phyloP scores from a whole-genome alignment of 2,888 invertebrate species.

The Xanthia togata region DNA sequence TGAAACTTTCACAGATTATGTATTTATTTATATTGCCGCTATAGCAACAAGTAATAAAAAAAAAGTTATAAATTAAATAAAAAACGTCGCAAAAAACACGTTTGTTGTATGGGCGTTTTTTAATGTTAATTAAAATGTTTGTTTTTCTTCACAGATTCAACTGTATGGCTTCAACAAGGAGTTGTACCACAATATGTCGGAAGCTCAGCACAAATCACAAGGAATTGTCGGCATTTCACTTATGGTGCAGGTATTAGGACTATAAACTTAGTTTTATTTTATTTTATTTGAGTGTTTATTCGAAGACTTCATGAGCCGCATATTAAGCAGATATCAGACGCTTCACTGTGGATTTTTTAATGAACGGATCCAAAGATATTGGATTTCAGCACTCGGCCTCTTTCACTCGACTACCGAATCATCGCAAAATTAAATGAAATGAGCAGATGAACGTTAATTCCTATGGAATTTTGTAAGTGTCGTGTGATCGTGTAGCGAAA shows the following conservation, averaged over 20 bases:
- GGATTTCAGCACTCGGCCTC: neutral
- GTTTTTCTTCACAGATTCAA: constrained; percentile 94
- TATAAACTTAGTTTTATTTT: neutral
- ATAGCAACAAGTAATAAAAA: no score
- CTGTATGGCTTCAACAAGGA: constrained; percentile 99
- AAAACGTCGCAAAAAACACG: no score
- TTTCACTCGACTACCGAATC: neutral
- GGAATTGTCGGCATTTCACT: constrained; percentile 98
- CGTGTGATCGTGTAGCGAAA: neutral
- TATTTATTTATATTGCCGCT: no score
- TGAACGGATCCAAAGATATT: neutral
- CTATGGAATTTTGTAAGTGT: neutral
- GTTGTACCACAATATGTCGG: constrained; percentile 98
- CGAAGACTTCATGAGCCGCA: neutral
- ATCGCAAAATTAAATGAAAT: neutral
- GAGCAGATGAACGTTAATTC: neutral
- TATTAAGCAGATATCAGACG: neutral
- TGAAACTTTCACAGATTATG: no score
- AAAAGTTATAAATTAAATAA: no score
- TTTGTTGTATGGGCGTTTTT: no score
- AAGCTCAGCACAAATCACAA: constrained; percentile 98
- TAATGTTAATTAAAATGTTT: neutral
- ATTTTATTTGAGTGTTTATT: neutral
- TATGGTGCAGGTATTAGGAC: constrained; percentile 95
- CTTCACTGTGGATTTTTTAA: neutral